A percentile compares a stretch with the other conserved stretches of the same genome.
These are phyloP conservation scores for Pollenia griseotomentosa DNA, from an alignment of 2,888 invertebrate species.

Conservation along the genomic window DNA sequence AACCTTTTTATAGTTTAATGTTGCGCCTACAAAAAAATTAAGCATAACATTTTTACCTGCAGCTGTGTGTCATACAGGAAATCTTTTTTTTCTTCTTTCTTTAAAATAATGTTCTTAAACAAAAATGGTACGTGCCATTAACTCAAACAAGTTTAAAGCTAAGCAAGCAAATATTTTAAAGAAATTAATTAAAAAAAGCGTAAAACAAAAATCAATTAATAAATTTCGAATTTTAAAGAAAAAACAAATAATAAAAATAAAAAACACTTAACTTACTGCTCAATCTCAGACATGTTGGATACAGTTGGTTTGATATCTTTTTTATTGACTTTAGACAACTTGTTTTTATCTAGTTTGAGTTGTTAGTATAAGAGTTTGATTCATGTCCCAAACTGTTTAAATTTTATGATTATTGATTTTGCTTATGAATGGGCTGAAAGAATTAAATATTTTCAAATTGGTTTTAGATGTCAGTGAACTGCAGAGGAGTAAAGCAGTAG, in stretches of 20 bases:
- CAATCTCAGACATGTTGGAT: neutral
- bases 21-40: slow-evolving; percentile 3
- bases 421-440: slow-evolving; percentile 5
- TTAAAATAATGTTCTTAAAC: neutral
- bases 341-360: slow-evolving; percentile 50
- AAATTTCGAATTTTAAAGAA: neutral
- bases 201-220: neutral
- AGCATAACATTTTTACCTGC: slow-evolving; percentile 50
- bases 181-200: neutral
- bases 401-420: slow-evolving; percentile 1
- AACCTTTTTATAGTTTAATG: slow-evolving; percentile 31
- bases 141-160: neutral
- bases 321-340: neutral
- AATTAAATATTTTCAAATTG: slow-evolving; percentile 13
- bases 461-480: slow-evolving; percentile 63
- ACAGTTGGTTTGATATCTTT: slow-evolving; percentile 15
- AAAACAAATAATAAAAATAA: neutral
- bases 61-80: slow-evolving; percentile 72
- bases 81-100: slow-evolving; percentile 39
- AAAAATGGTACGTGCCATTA: slow-evolving; percentile 66
- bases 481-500: neutral
- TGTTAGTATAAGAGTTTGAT: slow-evolving; percentile 67
- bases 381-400: slow-evolving; percentile 15
- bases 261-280: neutral
- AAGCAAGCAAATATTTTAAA: neutral